Conservation (phyloP, 2,888 invertebrate species). For the Mythimna impura region DNA sequence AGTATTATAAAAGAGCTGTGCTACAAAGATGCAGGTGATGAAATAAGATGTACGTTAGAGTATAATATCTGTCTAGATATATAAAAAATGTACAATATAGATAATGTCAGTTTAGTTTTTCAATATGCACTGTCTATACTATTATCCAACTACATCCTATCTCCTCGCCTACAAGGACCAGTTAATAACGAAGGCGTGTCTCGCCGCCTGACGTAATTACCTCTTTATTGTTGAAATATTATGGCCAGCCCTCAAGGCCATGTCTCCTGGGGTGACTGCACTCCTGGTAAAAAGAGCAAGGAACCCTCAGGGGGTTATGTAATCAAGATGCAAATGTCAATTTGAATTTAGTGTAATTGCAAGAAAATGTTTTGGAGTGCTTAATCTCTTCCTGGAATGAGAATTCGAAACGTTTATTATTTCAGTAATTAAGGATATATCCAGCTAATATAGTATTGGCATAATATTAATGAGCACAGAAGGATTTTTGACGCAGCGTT, state of each 20-base stretch:
- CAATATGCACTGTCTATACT: neutral
- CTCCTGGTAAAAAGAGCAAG: slow-evolving; percentile 55
- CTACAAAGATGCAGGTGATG: too few relatives aligned
- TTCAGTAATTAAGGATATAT: neutral
- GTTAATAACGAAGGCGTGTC: slow-evolving; percentile 58
- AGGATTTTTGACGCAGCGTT: neutral
- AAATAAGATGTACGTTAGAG: too few relatives aligned
- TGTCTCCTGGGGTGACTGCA: slow-evolving; percentile 52
- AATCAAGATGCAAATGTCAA: slow-evolving; percentile 52
- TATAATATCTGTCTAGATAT: too few relatives aligned
- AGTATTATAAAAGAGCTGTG: too few relatives aligned
- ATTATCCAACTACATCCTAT: neutral
- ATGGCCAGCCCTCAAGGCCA: slow-evolving; percentile 53
- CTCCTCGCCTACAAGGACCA: slow-evolving; percentile 52
- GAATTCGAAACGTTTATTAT: neutral
- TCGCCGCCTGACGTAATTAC: slow-evolving; percentile 61
- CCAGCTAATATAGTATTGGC: neutral
- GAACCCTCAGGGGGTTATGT: slow-evolving; percentile 39
- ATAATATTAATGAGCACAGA: neutral
- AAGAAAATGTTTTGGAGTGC: slow-evolving; percentile 8
- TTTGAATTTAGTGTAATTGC: slow-evolving; percentile 39
- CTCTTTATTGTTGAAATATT: slow-evolving; percentile 69
- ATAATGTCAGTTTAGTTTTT: neutral
- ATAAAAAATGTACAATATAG: too few relatives aligned
- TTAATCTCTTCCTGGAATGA: neutral